Percentiles rank a stretch among this genome's conserved stretches.
phyloP scores from a whole-genome alignment of 2,888 invertebrate genomes.

The Philereme transversata region DNA sequence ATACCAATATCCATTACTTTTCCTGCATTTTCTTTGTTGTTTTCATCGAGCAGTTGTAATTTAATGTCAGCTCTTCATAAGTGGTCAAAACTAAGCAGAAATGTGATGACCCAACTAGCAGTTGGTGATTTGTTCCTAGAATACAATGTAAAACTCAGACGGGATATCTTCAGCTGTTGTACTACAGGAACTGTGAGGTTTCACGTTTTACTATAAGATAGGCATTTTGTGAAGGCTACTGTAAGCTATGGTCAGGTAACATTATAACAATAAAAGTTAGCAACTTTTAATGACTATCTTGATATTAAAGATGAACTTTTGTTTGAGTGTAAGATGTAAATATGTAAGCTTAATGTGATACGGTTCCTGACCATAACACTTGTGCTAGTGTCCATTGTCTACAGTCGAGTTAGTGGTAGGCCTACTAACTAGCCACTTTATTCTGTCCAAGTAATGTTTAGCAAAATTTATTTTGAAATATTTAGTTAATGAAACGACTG shows the following conservation, averaged over 20 bases:
- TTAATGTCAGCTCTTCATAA: slow-evolving; percentile 13
- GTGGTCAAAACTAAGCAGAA: slow-evolving; percentile 25
- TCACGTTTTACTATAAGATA: slow-evolving; percentile 18
- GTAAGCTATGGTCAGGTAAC: slow-evolving; percentile 28
- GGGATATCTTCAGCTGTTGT: slow-evolving; percentile 12
- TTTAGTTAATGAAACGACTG: slow-evolving; percentile 72
- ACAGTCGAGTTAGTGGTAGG: slow-evolving; percentile 57
- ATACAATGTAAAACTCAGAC: slow-evolving; percentile 15
- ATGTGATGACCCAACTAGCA: slow-evolving; percentile 27
- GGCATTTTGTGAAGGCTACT: slow-evolving; percentile 24
- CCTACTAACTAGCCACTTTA: slow-evolving; percentile 54
- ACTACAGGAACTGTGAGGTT: slow-evolving; percentile 12
- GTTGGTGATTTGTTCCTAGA: slow-evolving; percentile 35
- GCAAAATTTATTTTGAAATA: slow-evolving; percentile 62
- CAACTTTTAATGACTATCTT: slow-evolving; percentile 22
- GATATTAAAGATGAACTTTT: slow-evolving; percentile 25
- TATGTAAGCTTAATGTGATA: slow-evolving; percentile 32
- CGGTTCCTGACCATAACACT: slow-evolving; percentile 24
- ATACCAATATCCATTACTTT: slow-evolving; percentile 14
- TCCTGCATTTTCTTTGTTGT: not conserved
- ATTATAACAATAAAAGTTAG: slow-evolving; percentile 23
- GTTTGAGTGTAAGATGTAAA: slow-evolving; percentile 24
- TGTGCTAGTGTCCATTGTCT: slow-evolving; percentile 24
- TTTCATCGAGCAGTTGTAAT: slow-evolving; percentile 12
- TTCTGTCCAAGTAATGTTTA: slow-evolving; percentile 54